Evolutionary conservation across 2,113 vertebrate species (phyloP).

Genomic region (Marmota monax): DNA sequence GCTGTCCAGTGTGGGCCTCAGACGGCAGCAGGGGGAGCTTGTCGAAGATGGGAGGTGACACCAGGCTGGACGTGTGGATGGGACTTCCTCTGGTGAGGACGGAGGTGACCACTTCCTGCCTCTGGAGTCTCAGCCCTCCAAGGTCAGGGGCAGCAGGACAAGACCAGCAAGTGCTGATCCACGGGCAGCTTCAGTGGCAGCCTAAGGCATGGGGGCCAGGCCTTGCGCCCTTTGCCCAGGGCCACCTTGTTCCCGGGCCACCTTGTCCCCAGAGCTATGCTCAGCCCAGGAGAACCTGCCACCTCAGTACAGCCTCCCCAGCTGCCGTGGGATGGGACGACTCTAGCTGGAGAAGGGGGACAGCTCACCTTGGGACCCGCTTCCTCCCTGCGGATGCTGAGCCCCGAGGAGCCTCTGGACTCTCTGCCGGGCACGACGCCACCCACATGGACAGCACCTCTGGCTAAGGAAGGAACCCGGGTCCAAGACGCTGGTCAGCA

Average conservation of each 20-base stretch:
- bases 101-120: neutral
- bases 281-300: neutral
- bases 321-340: neutral
- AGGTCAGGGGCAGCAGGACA: neutral
- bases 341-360: neutral
- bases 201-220: neutral
- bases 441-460: no score
- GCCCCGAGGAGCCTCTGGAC: no score
- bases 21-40: neutral
- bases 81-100: neutral
- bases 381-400: neutral
- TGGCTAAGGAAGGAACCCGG: neutral
- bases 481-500: no score
- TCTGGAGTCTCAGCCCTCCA: rapidly evolving
- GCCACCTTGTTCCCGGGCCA: rapidly evolving
- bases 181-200: rapidly evolving
- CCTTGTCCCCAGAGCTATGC: neutral
- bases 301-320: neutral
- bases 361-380: neutral
- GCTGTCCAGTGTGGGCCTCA: neutral
- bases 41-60: rapidly evolving
- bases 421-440: no score
- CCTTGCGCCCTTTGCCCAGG: neutral
- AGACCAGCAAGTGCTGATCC: neutral
- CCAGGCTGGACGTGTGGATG: neutral